phyloP scores from a whole-genome alignment of 1,140 invertebrate species.

The Polypedilum pembai region DNA sequence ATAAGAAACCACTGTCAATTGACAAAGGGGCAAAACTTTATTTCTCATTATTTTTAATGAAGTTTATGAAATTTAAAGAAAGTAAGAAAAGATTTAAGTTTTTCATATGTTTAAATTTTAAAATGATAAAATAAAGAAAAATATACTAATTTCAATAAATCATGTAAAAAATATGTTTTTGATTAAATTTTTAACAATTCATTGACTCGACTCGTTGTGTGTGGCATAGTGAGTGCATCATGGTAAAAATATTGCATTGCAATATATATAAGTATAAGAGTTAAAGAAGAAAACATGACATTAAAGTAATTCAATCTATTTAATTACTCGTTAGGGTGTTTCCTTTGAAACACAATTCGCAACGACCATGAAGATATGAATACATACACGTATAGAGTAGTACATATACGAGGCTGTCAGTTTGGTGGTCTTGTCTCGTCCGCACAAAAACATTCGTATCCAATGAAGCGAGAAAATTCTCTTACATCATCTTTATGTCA shows the following conservation, averaged over 20 bases:
- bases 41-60: no score
- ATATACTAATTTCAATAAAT: background rate
- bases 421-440: constrained; percentile 25
- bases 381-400: no score
- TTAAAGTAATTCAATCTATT: constrained; percentile 26
- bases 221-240: no score
- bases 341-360: background rate
- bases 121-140: background rate
- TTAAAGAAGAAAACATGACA: background rate
- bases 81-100: no score
- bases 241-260: background rate
- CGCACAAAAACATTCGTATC: background rate
- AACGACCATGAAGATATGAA: background rate
- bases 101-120: background rate
- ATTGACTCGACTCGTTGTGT: no score
- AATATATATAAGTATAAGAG: background rate
- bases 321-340: constrained; percentile 24
- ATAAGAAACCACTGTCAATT: no score
- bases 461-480: constrained; percentile 24
- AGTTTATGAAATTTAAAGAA: no score
- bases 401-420: background rate
- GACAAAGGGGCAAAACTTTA: no score
- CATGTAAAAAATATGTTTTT: no score
- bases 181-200: no score
- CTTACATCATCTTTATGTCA: constrained; percentile 26